These are phyloP conservation scores for Emydoidea blandingii DNA, from an alignment of 2,797 vertebrate species.

Conservation along the genomic window DNA sequence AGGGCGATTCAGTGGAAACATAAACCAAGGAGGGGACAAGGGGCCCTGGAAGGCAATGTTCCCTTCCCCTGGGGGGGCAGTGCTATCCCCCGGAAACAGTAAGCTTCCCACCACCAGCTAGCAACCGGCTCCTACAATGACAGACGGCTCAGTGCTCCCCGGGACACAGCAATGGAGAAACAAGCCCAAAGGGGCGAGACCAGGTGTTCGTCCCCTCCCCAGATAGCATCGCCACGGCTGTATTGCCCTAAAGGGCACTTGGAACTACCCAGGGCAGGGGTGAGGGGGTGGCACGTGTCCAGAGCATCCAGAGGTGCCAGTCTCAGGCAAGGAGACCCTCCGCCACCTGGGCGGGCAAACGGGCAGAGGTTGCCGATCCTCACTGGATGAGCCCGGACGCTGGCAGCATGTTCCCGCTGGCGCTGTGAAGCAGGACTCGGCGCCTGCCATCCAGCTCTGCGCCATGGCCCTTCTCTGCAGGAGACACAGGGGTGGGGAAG, in stretches of 20 bases:
- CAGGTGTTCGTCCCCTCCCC: background rate
- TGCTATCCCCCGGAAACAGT: too few relatives aligned
- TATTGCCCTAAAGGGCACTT: background rate
- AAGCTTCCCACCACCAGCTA: background rate
- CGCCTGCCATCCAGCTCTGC: fast-evolving
- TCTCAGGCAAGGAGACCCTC: fast-evolving
- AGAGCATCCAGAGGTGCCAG: background rate
- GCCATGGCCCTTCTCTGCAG: background rate
- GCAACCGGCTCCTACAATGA: background rate
- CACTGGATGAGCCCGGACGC: constrained; percentile 51
- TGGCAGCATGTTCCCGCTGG: background rate
- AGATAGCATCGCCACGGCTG: background rate
- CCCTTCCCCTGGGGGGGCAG: background rate
- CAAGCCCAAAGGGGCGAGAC: background rate
- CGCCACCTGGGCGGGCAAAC: background rate
- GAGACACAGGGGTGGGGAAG: background rate
- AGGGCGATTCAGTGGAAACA: background rate
- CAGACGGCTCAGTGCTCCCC: background rate
- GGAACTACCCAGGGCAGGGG: background rate
- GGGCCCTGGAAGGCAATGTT: background rate
- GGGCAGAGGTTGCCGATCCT: background rate
- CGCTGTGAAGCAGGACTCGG: background rate
- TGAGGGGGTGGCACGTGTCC: background rate
- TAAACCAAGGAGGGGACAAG: background rate
- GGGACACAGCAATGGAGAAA: background rate